A percentile compares a stretch with the other conserved stretches of the same genome.
These are phyloP conservation scores for Petrophora chlorosata DNA, from an alignment of 2,888 invertebrate genomes.

Conservation along the genomic window DNA sequence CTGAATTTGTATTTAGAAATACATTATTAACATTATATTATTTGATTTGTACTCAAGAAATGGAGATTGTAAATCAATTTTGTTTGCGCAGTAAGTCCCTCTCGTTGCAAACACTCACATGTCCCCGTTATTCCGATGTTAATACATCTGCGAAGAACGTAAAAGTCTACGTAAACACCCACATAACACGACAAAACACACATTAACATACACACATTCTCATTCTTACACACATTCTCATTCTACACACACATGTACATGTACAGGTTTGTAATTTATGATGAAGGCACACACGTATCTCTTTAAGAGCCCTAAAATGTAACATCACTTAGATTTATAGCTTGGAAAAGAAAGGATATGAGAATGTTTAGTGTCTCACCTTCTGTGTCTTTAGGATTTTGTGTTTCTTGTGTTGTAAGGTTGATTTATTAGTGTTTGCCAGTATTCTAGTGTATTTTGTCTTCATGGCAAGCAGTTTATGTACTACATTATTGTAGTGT, in stretches of 20 bases:
- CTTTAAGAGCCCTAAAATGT: constrained; percentile 10
- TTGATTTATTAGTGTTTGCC: background rate
- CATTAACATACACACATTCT: background rate
- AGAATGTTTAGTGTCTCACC: constrained; percentile 1
- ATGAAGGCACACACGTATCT: constrained; percentile 7
- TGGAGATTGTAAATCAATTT: background rate
- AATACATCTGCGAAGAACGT: background rate
- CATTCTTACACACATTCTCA: no score
- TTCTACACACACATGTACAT: no score
- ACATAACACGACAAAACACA: no score
- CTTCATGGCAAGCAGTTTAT: no score
- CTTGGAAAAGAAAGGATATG: constrained; percentile 1
- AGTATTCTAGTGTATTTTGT: no score
- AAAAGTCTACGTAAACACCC: background rate
- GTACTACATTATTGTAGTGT: no score
- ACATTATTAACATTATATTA: background rate
- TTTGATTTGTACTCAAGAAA: background rate
- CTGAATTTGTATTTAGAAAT: no score
- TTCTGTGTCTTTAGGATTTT: background rate
- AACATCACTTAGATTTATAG: constrained; percentile 6
- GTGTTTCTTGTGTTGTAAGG: background rate
- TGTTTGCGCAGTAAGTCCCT: background rate
- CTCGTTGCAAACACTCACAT: background rate
- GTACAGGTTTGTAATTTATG: constrained; percentile 13
- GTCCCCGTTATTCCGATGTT: background rate